phyloP scores from a whole-genome alignment of 2,797 vertebrate genomes.

The Lagodon rhomboides region DNA sequence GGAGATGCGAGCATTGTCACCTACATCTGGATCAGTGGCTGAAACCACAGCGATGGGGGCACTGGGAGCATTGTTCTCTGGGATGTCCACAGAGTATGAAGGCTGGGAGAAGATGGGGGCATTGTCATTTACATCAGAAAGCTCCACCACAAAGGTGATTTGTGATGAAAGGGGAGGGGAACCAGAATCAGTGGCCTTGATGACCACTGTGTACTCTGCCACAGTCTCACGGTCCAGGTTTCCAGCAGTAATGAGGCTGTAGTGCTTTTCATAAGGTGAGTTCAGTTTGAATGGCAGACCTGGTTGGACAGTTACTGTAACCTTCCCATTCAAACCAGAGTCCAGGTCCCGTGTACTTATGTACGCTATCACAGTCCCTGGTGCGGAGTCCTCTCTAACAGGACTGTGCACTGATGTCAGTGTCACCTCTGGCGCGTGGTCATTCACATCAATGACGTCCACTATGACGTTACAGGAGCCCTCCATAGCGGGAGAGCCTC shows the following conservation, averaged over 20 bases:
- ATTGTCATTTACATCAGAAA: conserved; percentile 97
- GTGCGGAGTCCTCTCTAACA: conserved; percentile 89
- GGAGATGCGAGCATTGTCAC: conserved; percentile 90
- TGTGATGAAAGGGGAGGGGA: conserved; percentile 89
- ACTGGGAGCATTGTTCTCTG: conserved; percentile 92
- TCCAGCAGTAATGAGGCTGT: conserved; percentile 89
- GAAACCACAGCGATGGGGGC: conserved; percentile 89
- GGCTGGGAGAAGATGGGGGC: conserved; percentile 91
- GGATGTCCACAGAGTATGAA: conserved; percentile 92
- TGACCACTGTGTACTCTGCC: conserved; percentile 89
- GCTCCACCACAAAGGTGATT: conserved; percentile 88
- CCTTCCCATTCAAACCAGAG: conserved; percentile 90
- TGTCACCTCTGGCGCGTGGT: conserved; percentile 93
- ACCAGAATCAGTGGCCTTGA: conserved; percentile 91
- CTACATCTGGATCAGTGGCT: conserved; percentile 90
- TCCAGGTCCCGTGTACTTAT: conserved; percentile 92
- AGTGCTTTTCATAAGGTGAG: conserved; percentile 91
- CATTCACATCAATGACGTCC: conserved; percentile 92
- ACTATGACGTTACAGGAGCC: conserved; percentile 95
- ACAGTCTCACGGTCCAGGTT: conserved; percentile 90
- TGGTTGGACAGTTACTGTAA: conserved; percentile 87
- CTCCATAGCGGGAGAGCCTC: conserved; percentile 93
- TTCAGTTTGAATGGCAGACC: conserved; percentile 90
- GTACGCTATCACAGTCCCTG: conserved; percentile 91
- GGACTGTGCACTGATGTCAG: conserved; percentile 90